Evolutionary conservation across 1,140 invertebrate genomes (phyloP).

Genomic region (Paracyclopina nana): DNA sequence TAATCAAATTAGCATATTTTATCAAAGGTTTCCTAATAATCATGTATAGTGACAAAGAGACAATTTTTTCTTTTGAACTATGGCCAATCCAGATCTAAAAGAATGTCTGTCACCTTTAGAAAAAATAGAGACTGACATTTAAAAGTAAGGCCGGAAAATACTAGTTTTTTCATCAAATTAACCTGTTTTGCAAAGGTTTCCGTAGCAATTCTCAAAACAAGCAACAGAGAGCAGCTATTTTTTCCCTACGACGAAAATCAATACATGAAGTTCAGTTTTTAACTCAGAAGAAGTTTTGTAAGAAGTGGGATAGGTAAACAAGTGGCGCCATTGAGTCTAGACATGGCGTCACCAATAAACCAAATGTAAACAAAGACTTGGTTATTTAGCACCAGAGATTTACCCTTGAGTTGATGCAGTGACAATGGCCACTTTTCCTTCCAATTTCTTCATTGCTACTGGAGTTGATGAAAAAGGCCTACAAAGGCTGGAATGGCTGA

Average conservation of each 20-base stretch:
- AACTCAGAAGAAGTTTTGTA: not conserved
- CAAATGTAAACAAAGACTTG: constrained; percentile 6
- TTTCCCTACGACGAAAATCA: not conserved
- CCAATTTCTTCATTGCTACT: too few species aligned
- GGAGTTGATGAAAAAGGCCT: too few species aligned
- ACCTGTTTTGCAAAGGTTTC: too few species aligned
- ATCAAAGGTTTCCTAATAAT: not conserved
- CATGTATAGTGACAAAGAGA: not conserved
- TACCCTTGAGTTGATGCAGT: constrained; percentile 21
- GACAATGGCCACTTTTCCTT: constrained; percentile 20
- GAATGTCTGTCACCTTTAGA: not conserved
- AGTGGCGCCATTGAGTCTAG: not conserved
- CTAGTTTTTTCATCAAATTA: too few species aligned
- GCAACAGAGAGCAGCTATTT: not conserved
- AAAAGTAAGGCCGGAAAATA: too few species aligned
- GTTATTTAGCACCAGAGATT: not conserved
- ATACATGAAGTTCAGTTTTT: constrained; percentile 3
- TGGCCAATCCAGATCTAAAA: not conserved
- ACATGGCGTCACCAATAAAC: too few species aligned
- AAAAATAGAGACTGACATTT: too few species aligned
- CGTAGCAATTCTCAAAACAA: too few species aligned
- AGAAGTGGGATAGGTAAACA: constrained; percentile 1
- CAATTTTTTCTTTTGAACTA: constrained; percentile 9
- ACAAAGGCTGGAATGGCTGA: too few species aligned
- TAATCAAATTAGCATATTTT: not conserved